Evolutionary conservation across 1,140 invertebrate genomes (phyloP).

Genomic region (Prorops nasuta): DNA sequence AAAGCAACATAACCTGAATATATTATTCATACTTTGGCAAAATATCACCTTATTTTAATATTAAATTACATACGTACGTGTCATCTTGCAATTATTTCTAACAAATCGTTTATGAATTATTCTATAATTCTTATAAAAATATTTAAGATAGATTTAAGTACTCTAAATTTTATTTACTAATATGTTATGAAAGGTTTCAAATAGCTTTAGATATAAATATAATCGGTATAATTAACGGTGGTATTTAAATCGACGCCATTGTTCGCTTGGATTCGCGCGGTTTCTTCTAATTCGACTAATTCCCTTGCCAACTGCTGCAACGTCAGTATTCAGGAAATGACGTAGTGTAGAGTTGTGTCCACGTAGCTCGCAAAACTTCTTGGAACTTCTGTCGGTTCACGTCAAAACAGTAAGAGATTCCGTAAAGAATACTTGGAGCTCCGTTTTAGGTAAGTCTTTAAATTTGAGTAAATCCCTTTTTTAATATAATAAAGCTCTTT

Average conservation of each 20-base stretch:
- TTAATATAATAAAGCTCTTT: background rate
- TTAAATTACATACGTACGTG: too few species aligned
- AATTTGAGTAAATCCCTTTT: background rate
- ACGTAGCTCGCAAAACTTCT: slow-evolving; percentile 19
- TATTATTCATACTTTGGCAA: too few species aligned
- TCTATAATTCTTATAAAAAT: too few species aligned
- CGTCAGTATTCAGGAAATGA: slow-evolving; percentile 27
- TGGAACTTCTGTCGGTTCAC: slow-evolving; percentile 1
- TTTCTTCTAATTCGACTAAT: background rate
- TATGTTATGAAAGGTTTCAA: too few species aligned
- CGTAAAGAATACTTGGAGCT: background rate
- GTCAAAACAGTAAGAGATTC: slow-evolving; percentile 13
- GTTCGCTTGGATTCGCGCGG: background rate
- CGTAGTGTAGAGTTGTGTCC: slow-evolving; percentile 20
- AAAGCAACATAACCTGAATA: too few species aligned
- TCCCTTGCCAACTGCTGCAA: slow-evolving; percentile 1
- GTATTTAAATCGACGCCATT: background rate
- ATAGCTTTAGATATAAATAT: too few species aligned
- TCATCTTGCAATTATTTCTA: too few species aligned
- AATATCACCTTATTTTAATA: too few species aligned
- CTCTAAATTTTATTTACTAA: too few species aligned
- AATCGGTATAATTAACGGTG: background rate
- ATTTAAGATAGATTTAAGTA: too few species aligned
- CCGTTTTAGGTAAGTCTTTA: slow-evolving; percentile 14
- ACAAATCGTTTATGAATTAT: too few species aligned